These are phyloP conservation scores for Ataeniobius toweri DNA, from an alignment of 2,797 vertebrate species.

Conservation along the genomic window DNA sequence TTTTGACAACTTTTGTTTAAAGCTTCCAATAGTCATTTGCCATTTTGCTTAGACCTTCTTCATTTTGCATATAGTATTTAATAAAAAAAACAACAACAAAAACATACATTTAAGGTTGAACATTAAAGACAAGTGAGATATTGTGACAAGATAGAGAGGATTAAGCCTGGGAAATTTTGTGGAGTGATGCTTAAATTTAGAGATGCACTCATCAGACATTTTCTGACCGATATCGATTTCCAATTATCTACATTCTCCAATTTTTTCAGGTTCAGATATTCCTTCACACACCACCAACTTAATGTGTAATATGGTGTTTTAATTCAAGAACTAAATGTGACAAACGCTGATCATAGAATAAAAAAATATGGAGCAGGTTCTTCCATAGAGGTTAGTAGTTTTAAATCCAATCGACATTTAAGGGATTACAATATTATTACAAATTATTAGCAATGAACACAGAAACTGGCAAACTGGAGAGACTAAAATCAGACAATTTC, in stretches of 20 bases:
- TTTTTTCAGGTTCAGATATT: not conserved
- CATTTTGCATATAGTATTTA: not conserved
- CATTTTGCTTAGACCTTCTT: not conserved
- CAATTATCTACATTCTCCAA: too few species aligned
- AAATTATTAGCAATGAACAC: not conserved
- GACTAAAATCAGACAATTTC: not conserved
- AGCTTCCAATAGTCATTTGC: not conserved
- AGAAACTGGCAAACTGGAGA: not conserved
- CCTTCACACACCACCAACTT: not conserved
- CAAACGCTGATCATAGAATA: not conserved
- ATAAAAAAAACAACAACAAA: not conserved
- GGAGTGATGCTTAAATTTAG: not conserved
- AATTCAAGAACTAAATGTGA: not conserved
- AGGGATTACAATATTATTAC: not conserved
- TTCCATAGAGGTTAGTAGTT: too few species aligned
- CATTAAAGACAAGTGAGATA: too few species aligned
- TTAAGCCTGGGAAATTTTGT: not conserved
- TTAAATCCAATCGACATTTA: not conserved
- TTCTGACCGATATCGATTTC: too few species aligned
- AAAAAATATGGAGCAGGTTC: too few species aligned
- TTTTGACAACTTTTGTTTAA: not conserved
- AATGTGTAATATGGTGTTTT: not conserved
- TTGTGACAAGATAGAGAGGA: not conserved
- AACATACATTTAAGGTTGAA: not conserved
- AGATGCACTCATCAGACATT: not conserved